Evolutionary conservation across 2,113 vertebrate genomes (phyloP).

Genomic region (Lepus europaeus): DNA sequence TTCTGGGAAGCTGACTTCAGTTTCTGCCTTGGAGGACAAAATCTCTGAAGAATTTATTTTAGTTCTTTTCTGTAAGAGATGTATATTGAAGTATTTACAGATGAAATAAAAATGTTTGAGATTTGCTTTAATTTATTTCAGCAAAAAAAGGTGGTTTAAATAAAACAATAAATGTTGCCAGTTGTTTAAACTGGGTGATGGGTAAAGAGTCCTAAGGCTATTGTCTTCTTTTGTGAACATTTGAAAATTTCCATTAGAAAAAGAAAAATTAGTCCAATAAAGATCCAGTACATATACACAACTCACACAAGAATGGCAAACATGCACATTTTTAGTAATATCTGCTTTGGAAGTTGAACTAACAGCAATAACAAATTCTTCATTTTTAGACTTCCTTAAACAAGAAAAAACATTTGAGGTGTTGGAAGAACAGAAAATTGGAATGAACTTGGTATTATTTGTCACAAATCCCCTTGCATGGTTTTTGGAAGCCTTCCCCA

Average conservation of each 20-base stretch:
- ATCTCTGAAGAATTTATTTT: background rate
- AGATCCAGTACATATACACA: background rate
- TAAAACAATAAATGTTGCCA: background rate
- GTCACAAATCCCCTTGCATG: background rate
- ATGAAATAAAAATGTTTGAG: constrained; percentile 28
- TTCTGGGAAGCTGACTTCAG: constrained; percentile 7
- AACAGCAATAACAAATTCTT: constrained; percentile 34
- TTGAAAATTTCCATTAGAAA: constrained; percentile 59
- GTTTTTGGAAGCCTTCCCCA: background rate
- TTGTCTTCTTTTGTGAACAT: constrained; percentile 36
- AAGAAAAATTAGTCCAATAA: constrained; percentile 17
- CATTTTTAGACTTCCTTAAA: constrained; percentile 56
- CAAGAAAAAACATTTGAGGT: constrained; percentile 12
- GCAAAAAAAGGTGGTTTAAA: background rate
- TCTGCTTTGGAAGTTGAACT: constrained; percentile 40
- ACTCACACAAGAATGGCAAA: constrained; percentile 8
- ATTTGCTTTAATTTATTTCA: constrained; percentile 64
- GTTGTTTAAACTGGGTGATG: background rate
- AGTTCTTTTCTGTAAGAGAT: background rate
- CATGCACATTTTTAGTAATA: background rate
- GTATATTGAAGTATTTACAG: constrained; percentile 24
- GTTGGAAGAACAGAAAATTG: background rate
- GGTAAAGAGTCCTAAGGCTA: background rate
- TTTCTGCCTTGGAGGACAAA: constrained; percentile 40
- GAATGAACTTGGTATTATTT: background rate